Base-by-base conservation (phyloP, 1,140 invertebrate species). In the Hypothenemus hampei region DNA sequence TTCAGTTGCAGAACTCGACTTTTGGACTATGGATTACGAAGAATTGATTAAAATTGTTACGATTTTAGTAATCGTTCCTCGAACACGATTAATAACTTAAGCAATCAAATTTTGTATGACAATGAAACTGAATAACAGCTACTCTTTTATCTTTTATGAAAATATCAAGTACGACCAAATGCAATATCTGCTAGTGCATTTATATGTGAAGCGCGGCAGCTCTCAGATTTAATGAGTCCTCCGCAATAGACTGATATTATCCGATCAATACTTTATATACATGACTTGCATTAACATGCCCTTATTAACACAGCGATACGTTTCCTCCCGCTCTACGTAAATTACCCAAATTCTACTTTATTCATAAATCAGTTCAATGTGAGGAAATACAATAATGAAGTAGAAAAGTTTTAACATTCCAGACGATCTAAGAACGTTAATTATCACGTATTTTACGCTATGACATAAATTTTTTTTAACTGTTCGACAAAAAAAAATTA, bases 271-370 rank as follows among this genome's bases (percentile, higher is more conserved):
- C 26, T 35, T 47, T 47, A 13, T 24, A 47, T 20, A 47, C 45
- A 47, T 35, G 45, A 47, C 45, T 47, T 47, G 45, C 45, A 47
- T 47, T 47, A 33, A 33, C 45, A 47, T 47, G 29, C 11, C 45
- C 45, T 47, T 15, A 35, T 47, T 47, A n/a, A 20, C 33, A 35
- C 13, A 18, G 35, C 11, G 29, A 11, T 35, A 33, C 22, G 29
- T 47, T 47, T 29, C 21, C 19, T 47, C 29, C 13, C 35, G 45
- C 31, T 47, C 16, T 45, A 5, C 43, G n/a, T 21, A 29, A 45
- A 45, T 19, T 15, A 29, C 43, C 21, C 7, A 6, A 45, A 45
- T 29, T 29, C 29, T 26, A 29, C 13, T 15, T 26, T 15, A 29
- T 29, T 45, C 24, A 31, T 29, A 45, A 45, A 45, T 45, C 43